These are phyloP conservation scores for Agapostemon virescens DNA, from an alignment of 2,888 invertebrate species.

Conservation along the genomic window DNA sequence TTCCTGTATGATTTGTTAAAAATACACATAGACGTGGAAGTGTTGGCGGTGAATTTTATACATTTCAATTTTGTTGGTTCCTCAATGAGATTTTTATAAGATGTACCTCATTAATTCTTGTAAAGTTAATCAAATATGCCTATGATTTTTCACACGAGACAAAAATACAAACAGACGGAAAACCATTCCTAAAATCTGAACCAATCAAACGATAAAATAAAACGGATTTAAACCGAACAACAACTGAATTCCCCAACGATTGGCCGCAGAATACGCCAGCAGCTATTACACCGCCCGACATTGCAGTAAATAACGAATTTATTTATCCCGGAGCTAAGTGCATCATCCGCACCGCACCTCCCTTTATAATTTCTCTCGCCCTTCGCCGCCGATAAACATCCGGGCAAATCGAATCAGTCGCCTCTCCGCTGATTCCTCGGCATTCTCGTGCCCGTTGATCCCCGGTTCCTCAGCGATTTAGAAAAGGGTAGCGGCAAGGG, in stretches of 20 bases:
- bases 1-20: no score
- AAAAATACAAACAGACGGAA: neutral
- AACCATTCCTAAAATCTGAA: neutral
- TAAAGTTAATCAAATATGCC: no score
- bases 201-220: neutral
- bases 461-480: neutral
- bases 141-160: no score
- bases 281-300: neutral
- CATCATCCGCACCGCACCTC: neutral
- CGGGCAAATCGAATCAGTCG: constrained; percentile 12
- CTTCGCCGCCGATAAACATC: constrained; percentile 1
- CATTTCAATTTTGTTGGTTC: neutral
- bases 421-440: constrained; percentile 2
- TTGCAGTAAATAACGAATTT: neutral
- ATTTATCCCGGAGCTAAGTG: neutral
- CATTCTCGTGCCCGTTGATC: neutral
- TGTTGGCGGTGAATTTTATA: no score
- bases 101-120: neutral
- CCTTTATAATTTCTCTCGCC: neutral
- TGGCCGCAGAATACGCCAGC: neutral
- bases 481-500: neutral
- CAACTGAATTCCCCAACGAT: neutral
- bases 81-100: neutral
- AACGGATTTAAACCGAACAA: neutral
- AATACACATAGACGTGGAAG: no score